Conservation (phyloP, 1,140 invertebrate genomes). For the Sitobion miscanthi region DNA sequence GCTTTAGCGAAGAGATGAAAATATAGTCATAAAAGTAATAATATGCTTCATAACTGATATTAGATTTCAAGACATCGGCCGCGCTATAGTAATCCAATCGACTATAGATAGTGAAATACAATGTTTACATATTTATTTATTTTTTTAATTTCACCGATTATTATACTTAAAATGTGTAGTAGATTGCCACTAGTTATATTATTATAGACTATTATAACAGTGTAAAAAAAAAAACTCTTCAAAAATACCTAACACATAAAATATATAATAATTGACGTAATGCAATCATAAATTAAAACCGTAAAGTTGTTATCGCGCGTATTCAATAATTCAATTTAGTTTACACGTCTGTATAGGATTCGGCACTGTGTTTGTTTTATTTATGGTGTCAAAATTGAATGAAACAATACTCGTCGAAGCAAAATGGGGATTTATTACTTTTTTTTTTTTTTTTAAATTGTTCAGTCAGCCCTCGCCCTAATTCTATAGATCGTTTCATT, state of each 20-base stretch:
- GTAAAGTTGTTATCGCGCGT: background rate
- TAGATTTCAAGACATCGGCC: background rate
- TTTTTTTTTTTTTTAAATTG: constrained; percentile 9
- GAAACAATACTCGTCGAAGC: background rate
- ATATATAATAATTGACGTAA: background rate
- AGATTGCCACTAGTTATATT: background rate
- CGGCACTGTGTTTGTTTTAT: background rate
- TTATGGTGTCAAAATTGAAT: constrained; percentile 27
- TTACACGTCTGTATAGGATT: background rate
- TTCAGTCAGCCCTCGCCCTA: background rate
- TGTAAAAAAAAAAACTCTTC: background rate
- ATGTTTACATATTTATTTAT: background rate
- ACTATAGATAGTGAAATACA: background rate
- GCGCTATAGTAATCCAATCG: background rate
- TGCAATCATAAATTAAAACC: constrained; percentile 4
- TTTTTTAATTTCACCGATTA: background rate
- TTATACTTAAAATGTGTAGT: background rate
- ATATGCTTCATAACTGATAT: background rate
- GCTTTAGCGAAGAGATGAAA: too few relatives aligned
- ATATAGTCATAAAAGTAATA: too few relatives aligned
- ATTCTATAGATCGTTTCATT: background rate
- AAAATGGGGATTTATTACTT: constrained; percentile 17
- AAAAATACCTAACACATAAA: background rate
- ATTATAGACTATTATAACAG: background rate
- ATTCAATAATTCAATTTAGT: constrained; percentile 21